Base-by-base conservation (phyloP, 2,113 vertebrate genomes). In the Pseudorasbora parva region DNA sequence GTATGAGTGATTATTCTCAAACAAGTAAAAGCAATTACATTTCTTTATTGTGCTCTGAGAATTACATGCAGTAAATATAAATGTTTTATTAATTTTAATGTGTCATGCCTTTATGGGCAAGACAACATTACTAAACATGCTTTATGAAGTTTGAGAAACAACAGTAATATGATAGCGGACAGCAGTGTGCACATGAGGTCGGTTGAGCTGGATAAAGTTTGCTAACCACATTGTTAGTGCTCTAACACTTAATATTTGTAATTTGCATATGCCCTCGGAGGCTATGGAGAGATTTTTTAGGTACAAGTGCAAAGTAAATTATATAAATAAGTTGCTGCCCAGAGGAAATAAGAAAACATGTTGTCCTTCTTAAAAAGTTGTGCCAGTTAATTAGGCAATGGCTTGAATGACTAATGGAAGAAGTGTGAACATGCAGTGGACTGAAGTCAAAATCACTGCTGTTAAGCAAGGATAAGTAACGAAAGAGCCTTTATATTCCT, bases 371-470 rank as follows among this genome's bases (percentile, higher is more conserved):
- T 47, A 51, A 45, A 47, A 49, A 21, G 60, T 45, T 62, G 12
- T 78, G 25, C 19, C 15, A 51, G 12, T 30, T 27, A 15, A 79
- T 49, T 66, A 12, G 23, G 8, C 15, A 30, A 12, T 5, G n/a
- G 49, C 66, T 79, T 30, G 15, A 49, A 37, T 68, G 78, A 66
- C 59, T 51, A 41, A 69, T 81, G 10, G 43, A 5, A 69, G 25
- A 69, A 5, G 17, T 68, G 60, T 66, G 76, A 57, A 25, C 19
- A 15, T 25, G 56, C 30, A 51, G 19, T 60, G 30, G 27, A 80
- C 43, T 80, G 41, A 80, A 27, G 60, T 66, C 15, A 81, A 66
- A 69, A 56, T 17, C 21, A 54, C 62, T n/a, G 62, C 47, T 51
- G 12, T 68, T 51, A 37, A 11, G 19, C 6, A 41, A 49, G 25